Base-by-base conservation (phyloP, 1,140 invertebrate genomes). In the Bombus waltoni region DNA sequence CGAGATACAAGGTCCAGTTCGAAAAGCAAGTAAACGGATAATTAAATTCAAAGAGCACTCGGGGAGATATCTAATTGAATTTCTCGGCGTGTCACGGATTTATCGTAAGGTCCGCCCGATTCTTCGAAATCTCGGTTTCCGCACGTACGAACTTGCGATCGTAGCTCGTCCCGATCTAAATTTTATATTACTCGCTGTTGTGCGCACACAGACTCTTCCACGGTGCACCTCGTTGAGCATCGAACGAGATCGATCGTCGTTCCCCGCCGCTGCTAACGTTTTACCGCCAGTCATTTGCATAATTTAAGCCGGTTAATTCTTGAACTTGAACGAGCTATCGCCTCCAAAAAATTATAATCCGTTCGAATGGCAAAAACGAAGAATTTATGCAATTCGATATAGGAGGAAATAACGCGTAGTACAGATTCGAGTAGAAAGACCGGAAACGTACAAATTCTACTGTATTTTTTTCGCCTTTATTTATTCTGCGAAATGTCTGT, bases 221-320 rank as follows among this genome's bases (percentile, higher is more conserved):
- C 59, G 44, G 9, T 78, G 77, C 85, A 74, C 83, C 87, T 88
- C 88, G 81, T 87, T 79, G 85, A 78, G 82, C 88, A 88, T 73
- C 79, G 47, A 65, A 42, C 86, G 85, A 79, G 87, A 90, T 91
- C 87, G 90, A 91, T 89, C 87, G 47, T 6, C 18, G 85, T 87
- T 88, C 88, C 68, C 66, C 62, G 71, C 89, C 72, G 85, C 82
- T 88, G 89, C 87, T 92, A 92, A 92, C 92, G 92, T 94, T 94
- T 93, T 83, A 87, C 62, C 86, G 42, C 32, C 76, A 91, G 88
- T 92, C 90, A 89, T 92, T 92, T 92, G 90, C 92, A 93, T 93
- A 93, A 94, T 93, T 94, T 85, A 10, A 92, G 1, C n/a, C 9
- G 35, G 10, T 38, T n/a, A 74, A 53, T 53, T 75, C 22, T 75